phyloP scores from a whole-genome alignment of 2,888 invertebrate genomes.

The Ophion costatus region DNA sequence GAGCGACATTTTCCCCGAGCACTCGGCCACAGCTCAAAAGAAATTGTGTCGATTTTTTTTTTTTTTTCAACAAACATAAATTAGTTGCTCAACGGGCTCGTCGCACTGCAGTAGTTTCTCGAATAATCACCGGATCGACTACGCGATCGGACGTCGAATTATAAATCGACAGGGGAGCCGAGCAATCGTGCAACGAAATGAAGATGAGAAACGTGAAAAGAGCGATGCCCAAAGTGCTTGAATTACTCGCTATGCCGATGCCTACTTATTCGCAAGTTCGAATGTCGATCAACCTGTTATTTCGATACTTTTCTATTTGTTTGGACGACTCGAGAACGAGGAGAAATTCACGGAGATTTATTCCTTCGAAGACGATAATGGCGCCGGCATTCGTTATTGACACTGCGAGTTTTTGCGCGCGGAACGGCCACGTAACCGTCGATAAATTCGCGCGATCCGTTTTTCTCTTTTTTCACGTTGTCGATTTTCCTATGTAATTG shows the following conservation, averaged over 20 bases:
- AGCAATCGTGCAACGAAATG: conserved; percentile 47
- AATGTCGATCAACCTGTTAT: conserved; percentile 58
- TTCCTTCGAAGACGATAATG: background rate
- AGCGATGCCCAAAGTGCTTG: conserved; percentile 25
- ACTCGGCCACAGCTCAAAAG: conserved; percentile 24
- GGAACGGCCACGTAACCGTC: background rate
- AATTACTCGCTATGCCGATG: conserved; percentile 21
- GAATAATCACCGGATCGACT: conserved; percentile 51
- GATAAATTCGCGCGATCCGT: background rate
- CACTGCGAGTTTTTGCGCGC: no score
- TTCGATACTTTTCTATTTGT: conserved; percentile 37
- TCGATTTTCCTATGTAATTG: background rate
- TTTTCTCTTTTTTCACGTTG: background rate
- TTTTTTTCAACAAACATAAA: background rate
- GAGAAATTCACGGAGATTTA: conserved; percentile 27
- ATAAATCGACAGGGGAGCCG: conserved; percentile 37
- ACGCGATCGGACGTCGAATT: conserved; percentile 25
- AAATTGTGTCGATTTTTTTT: conserved; percentile 48
- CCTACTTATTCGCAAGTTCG: conserved; percentile 45
- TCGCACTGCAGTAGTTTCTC: conserved; percentile 25
- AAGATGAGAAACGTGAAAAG: conserved; percentile 50
- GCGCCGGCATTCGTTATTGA: no score
- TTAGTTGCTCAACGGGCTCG: conserved; percentile 32
- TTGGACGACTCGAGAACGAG: background rate
- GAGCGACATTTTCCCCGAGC: conserved; percentile 45